Evolutionary conservation across 2,888 invertebrate species (phyloP).

Genomic region (Ennomos erosarius): DNA sequence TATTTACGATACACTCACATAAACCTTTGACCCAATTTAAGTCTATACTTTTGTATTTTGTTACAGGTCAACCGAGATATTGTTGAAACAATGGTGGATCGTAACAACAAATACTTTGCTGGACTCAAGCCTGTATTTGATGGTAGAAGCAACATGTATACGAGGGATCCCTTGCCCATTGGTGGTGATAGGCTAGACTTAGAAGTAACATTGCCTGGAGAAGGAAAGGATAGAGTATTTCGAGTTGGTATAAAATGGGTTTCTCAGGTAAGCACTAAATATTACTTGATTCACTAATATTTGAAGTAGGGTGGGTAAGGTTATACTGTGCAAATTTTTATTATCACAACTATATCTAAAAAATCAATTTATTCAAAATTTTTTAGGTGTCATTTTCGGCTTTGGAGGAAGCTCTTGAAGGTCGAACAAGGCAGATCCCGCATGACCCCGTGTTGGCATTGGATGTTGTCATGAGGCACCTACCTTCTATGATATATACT

Average conservation of each 20-base stretch:
- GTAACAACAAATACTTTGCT: constrained; percentile 98
- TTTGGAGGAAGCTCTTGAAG: constrained; percentile 98
- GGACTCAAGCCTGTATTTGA: constrained; percentile 99
- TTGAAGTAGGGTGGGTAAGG: too few species aligned
- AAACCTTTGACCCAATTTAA: constrained; percentile 14
- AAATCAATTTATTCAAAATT: constrained; percentile 9
- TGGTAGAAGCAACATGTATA: constrained; percentile 99
- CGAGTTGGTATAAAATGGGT: constrained; percentile 99
- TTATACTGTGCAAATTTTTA: too few species aligned
- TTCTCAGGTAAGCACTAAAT: constrained; percentile 88
- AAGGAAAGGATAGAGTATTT: constrained; percentile 99
- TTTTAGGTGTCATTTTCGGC: constrained; percentile 95
- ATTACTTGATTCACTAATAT: background rate
- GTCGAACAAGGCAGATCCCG: constrained; percentile 97
- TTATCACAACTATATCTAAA: background rate
- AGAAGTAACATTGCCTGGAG: constrained; percentile 98
- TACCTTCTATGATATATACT: constrained; percentile 99
- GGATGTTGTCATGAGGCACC: constrained; percentile 99
- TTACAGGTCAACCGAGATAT: constrained; percentile 95
- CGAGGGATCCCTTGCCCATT: constrained; percentile 98
- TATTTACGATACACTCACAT: background rate
- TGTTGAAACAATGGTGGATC: constrained; percentile 99
- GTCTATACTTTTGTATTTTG: constrained; percentile 8
- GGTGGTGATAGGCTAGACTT: constrained; percentile 97
- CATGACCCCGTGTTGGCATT: constrained; percentile 98